Evolutionary conservation across 2,888 invertebrate species (phyloP).

Genomic region (Alloplasta piceator): DNA sequence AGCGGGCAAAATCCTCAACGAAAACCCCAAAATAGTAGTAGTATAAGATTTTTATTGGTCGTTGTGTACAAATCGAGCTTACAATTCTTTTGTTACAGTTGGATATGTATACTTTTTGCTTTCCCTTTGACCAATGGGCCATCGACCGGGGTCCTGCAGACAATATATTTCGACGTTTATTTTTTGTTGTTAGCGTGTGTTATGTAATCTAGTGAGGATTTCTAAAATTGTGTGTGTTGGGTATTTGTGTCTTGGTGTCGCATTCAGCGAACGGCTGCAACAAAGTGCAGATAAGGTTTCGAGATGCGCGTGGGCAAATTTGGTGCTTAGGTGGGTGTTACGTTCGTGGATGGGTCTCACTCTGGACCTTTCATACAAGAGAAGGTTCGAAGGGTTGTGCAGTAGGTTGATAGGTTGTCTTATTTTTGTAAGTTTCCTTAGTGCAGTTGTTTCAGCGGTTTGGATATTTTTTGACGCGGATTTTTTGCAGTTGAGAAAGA

Average conservation of each 20-base stretch:
- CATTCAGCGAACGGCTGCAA: background rate
- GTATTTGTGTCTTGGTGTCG: background rate
- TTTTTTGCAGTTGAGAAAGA: conserved; percentile 11
- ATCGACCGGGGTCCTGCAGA: too few relatives aligned
- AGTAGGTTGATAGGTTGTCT: background rate
- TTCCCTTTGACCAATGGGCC: too few relatives aligned
- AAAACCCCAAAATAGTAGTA: too few relatives aligned
- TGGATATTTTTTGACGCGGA: conserved; percentile 18
- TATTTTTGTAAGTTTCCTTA: conserved; percentile 20
- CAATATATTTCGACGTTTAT: background rate
- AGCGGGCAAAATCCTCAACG: too few relatives aligned
- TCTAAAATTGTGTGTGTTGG: background rate
- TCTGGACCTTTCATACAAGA: background rate
- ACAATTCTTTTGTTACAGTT: too few relatives aligned
- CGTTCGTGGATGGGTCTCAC: background rate
- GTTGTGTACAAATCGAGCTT: too few relatives aligned
- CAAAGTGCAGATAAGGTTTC: background rate
- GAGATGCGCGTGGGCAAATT: background rate
- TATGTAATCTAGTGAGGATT: background rate
- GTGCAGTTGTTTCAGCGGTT: conserved; percentile 34
- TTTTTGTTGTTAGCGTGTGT: background rate
- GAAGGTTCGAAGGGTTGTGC: background rate
- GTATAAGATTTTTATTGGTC: too few relatives aligned
- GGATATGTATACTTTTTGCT: too few relatives aligned
- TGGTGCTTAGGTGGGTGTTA: background rate